Conservation (phyloP, 64 coral and sea anemone species). For the Acropora yongei region DNA sequence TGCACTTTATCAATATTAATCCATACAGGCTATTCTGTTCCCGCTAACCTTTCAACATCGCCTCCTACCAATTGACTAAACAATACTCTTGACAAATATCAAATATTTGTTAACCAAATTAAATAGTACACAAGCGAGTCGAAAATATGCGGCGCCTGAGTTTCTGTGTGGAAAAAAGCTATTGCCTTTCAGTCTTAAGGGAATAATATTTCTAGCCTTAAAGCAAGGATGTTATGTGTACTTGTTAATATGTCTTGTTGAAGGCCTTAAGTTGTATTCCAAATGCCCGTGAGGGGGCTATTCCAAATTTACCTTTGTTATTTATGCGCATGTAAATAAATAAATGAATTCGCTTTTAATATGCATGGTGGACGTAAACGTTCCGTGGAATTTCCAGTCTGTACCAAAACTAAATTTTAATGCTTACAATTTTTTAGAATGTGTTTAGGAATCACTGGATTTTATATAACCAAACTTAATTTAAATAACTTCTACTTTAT, state of each 20-base stretch:
- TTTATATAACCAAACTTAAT: neutral
- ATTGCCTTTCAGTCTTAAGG: neutral
- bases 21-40: neutral
- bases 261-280: neutral
- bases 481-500: neutral
- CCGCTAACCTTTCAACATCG: conserved; percentile 58
- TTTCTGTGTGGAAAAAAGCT: neutral
- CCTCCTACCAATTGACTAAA: conserved; percentile 72
- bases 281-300: neutral
- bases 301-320: conserved; percentile 51
- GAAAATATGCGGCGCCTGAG: neutral
- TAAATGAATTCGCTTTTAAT: neutral
- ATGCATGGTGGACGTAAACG: no score
- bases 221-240: neutral
- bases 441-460: neutral
- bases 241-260: neutral
- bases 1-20: conserved; percentile 25
- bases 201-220: no score
- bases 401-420: no score
- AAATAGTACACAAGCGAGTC: neutral
- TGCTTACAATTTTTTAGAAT: neutral
- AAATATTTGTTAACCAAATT: conserved; percentile 69
- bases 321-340: conserved; percentile 30
- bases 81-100: conserved; percentile 79
- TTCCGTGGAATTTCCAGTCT: no score